Conservation (phyloP, 1,140 invertebrate species). For the Euwallacea similis region DNA sequence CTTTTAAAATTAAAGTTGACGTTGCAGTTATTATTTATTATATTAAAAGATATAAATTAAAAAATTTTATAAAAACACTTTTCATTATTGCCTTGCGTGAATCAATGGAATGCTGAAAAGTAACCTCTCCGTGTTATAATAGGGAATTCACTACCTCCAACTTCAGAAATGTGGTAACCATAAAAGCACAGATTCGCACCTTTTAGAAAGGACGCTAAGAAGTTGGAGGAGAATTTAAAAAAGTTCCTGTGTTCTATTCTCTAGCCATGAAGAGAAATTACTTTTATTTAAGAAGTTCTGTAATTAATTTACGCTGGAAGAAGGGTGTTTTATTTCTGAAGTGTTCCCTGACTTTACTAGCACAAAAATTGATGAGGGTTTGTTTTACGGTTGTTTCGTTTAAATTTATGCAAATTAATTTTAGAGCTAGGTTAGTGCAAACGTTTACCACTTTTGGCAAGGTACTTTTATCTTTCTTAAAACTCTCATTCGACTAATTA, state of each 20-base stretch:
- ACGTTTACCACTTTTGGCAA: too few relatives aligned
- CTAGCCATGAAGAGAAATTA: background rate
- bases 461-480: too few relatives aligned
- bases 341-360: slow-evolving; percentile 2
- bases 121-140: too few relatives aligned
- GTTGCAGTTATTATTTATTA: too few relatives aligned
- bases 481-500: too few relatives aligned
- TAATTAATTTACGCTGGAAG: slow-evolving; percentile 1
- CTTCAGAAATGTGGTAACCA: too few relatives aligned
- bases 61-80: too few relatives aligned
- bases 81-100: too few relatives aligned
- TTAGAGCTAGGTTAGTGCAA: background rate
- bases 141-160: too few relatives aligned
- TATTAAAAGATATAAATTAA: too few relatives aligned
- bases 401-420: slow-evolving; percentile 2
- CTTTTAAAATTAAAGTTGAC: too few relatives aligned
- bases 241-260: background rate
- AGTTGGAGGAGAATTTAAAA: background rate
- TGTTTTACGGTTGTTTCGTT: slow-evolving; percentile 4
- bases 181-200: background rate
- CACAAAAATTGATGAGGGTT: slow-evolving; percentile 6
- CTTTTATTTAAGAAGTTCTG: slow-evolving; percentile 1
- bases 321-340: slow-evolving; percentile 4
- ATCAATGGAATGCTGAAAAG: too few relatives aligned
- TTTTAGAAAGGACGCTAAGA: background rate